Conservation (phyloP, 2,797 vertebrate species). For the Typhlichthys eigenmanni region DNA sequence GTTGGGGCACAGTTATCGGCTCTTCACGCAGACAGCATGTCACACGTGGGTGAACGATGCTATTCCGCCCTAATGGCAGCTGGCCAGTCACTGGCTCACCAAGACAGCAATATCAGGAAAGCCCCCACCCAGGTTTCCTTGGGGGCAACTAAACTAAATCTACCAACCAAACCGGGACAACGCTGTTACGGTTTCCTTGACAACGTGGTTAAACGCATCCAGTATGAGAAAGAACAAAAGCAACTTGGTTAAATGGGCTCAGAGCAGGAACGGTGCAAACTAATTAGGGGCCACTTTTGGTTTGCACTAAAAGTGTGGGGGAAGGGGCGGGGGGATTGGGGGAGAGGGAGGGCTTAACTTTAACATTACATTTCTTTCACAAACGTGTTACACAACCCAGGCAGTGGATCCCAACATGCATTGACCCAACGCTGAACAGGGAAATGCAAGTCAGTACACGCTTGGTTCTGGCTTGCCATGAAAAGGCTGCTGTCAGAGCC, state of each 20-base stretch:
- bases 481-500: conserved; percentile 8
- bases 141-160: conserved; percentile 61
- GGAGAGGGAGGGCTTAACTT: not conserved
- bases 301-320: not conserved
- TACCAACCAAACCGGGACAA: conserved; percentile 39
- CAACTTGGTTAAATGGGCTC: conserved; percentile 16
- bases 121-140: conserved; percentile 58
- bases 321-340: conserved; percentile 9
- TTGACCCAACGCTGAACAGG: not conserved
- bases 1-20: too few relatives aligned
- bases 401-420: conserved; percentile 7
- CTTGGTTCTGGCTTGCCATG: not conserved
- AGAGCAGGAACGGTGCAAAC: conserved; percentile 11
- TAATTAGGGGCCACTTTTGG: conserved; percentile 23
- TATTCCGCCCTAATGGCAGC: conserved; percentile 11
- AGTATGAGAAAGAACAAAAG: conserved; percentile 2
- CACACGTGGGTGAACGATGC: conserved; percentile 22
- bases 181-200: conserved; percentile 45
- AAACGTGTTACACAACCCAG: conserved; percentile 1
- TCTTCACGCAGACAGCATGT: too few relatives aligned
- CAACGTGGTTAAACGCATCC: conserved; percentile 22
- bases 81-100: conserved; percentile 35
- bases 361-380: not conserved
- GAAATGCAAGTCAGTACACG: conserved; percentile 10
- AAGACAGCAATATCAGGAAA: conserved; percentile 29